Percentiles rank a stretch among this genome's conserved stretches.
These are phyloP conservation scores for Parotocinclus haroldoi DNA, from an alignment of 2,797 vertebrate species.

Conservation along the genomic window DNA sequence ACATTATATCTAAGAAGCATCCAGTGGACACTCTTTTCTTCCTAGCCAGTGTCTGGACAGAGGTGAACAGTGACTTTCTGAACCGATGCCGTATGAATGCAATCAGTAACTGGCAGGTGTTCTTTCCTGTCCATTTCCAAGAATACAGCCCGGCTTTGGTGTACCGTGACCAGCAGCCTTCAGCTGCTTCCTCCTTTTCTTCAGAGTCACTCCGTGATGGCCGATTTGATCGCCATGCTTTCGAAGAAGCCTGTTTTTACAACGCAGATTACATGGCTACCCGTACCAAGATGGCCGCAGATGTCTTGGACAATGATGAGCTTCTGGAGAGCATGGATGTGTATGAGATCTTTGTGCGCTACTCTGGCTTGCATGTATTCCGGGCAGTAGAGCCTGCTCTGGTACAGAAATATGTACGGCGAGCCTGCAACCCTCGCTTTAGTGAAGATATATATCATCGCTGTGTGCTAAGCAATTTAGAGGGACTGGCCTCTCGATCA, in stretches of 20 bases:
- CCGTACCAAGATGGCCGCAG: constrained; percentile 83
- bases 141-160: constrained; percentile 87
- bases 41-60: constrained; percentile 85
- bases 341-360: constrained; percentile 92
- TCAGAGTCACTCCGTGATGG: constrained; percentile 79
- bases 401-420: constrained; percentile 85
- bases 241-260: constrained; percentile 97
- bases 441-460: constrained; percentile 94
- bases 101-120: constrained; percentile 96
- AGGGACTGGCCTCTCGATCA: constrained; percentile 86
- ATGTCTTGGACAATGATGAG: constrained; percentile 88
- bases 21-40: constrained; percentile 95
- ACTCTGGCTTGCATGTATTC: constrained; percentile 94
- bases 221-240: constrained; percentile 87
- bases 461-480: constrained; percentile 91
- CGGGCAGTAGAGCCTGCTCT: constrained; percentile 91
- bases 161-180: constrained; percentile 78
- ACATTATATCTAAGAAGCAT: constrained; percentile 97
- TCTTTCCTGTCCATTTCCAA: constrained; percentile 95
- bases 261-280: constrained; percentile 95
- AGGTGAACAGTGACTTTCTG: constrained; percentile 87
- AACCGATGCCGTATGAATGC: constrained; percentile 97
- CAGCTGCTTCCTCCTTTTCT: constrained; percentile 71
- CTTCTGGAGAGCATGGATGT: constrained; percentile 90
- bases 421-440: constrained; percentile 86